Conservation (phyloP, 2,113 vertebrate genomes). For the Toxotes jaculatrix region DNA sequence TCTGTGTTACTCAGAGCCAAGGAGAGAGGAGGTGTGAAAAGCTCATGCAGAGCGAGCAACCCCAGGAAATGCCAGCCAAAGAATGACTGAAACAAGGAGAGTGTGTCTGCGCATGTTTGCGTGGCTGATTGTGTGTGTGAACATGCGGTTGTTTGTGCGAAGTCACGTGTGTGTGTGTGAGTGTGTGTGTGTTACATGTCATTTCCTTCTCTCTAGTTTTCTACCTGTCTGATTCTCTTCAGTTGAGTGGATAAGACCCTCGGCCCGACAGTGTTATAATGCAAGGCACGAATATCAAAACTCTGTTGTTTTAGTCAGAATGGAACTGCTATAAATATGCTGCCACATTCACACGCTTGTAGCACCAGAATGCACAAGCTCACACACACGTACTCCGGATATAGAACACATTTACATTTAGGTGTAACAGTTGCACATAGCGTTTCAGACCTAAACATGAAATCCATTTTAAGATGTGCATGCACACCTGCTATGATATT, state of each 20-base stretch:
- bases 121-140: slow-evolving; percentile 18
- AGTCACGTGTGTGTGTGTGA: slow-evolving; percentile 27
- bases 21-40: slow-evolving; percentile 74
- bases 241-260: slow-evolving; percentile 43
- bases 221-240: slow-evolving; percentile 65
- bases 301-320: slow-evolving; percentile 48
- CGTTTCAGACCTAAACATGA: slow-evolving; percentile 37
- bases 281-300: slow-evolving; percentile 52
- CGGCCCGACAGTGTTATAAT: slow-evolving; percentile 53
- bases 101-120: slow-evolving; percentile 31
- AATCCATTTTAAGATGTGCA: slow-evolving; percentile 43
- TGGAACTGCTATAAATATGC: slow-evolving; percentile 33
- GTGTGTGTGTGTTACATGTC: slow-evolving; percentile 40
- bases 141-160: slow-evolving; percentile 1
- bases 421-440: slow-evolving; percentile 1
- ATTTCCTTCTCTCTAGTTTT: slow-evolving; percentile 42
- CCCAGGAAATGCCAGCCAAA: slow-evolving; percentile 73
- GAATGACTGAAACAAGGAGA: slow-evolving; percentile 67
- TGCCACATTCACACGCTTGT: slow-evolving; percentile 5
- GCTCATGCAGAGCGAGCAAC: slow-evolving; percentile 68
- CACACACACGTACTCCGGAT: slow-evolving; percentile 15
- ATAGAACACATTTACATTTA: slow-evolving; percentile 48
- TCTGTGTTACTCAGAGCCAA: slow-evolving; percentile 68
- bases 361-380: slow-evolving; percentile 3
- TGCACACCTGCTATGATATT: slow-evolving; percentile 11